Evolutionary conservation across 2,797 vertebrate genomes (phyloP).

Genomic region (Ambastaia sidthimunki): DNA sequence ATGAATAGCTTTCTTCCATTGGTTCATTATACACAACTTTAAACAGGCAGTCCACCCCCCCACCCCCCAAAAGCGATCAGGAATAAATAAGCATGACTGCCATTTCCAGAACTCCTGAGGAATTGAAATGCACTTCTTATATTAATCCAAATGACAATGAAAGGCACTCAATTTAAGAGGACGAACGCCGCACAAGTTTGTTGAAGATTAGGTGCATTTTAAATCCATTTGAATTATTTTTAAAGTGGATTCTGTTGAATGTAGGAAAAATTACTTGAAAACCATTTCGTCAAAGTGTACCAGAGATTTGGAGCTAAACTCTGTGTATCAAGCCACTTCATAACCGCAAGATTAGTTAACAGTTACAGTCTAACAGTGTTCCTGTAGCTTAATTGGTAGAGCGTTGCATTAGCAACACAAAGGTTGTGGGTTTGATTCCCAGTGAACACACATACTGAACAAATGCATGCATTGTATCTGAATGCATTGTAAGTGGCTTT

Average conservation of each 20-base stretch:
- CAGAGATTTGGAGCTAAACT: background rate
- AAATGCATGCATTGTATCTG: too few relatives aligned
- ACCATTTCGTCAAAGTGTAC: slow-evolving; percentile 2
- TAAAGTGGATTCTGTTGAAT: background rate
- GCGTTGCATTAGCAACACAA: too few relatives aligned
- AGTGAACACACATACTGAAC: too few relatives aligned
- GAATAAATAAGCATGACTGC: background rate
- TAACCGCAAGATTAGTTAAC: slow-evolving; percentile 37
- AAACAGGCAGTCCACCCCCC: background rate
- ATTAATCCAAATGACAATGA: background rate
- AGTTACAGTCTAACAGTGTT: background rate
- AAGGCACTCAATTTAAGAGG: slow-evolving; percentile 11
- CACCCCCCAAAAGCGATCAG: too few relatives aligned
- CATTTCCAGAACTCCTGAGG: background rate
- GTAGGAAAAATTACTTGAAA: background rate
- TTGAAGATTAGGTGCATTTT: slow-evolving; percentile 1
- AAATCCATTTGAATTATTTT: slow-evolving; percentile 20
- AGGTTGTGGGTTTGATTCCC: too few relatives aligned
- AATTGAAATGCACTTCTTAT: background rate
- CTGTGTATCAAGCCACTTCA: background rate
- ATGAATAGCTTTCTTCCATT: slow-evolving; percentile 38
- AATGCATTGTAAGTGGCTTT: too few relatives aligned
- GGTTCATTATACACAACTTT: slow-evolving; percentile 25
- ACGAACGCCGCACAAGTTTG: background rate
- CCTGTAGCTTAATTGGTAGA: too few relatives aligned